Conservation (phyloP, 2,888 invertebrate genomes). For the Megaustenia siamemsis region DNA sequence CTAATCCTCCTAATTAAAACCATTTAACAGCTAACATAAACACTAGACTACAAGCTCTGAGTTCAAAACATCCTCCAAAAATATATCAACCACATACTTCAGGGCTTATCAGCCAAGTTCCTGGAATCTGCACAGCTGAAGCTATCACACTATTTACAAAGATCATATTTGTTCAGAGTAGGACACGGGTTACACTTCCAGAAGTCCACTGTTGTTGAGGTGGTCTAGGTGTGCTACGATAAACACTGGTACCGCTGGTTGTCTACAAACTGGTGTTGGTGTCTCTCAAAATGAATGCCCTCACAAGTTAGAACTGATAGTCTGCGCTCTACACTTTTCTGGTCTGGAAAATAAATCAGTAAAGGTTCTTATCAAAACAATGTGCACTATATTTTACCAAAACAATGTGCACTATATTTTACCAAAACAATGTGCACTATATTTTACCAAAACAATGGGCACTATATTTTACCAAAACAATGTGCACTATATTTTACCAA, state of each 20-base stretch:
- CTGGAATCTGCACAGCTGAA: background rate
- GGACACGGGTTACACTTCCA: background rate
- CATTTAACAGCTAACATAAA: no score
- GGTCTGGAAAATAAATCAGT: conserved; percentile 84
- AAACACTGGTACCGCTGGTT: conserved; percentile 49
- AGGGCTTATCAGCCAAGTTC: no score
- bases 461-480: no score
- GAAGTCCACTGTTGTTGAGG: background rate
- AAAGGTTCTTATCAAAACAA: background rate
- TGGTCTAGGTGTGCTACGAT: conserved; percentile 16
- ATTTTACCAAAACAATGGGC: no score
- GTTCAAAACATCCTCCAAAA: no score
- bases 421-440: no score
- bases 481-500: no score
- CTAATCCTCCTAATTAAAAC: no score
- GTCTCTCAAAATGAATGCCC: conserved; percentile 38
- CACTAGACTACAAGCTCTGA: no score
- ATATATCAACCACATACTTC: no score
- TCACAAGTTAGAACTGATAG: conserved; percentile 85
- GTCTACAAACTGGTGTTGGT: conserved; percentile 45
- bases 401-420: no score
- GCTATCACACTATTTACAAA: background rate
- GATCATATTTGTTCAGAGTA: background rate
- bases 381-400: no score
- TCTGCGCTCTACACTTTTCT: conserved; percentile 97